Conservation (phyloP, 2,797 vertebrate genomes). For the Aeoliscus strigatus region DNA sequence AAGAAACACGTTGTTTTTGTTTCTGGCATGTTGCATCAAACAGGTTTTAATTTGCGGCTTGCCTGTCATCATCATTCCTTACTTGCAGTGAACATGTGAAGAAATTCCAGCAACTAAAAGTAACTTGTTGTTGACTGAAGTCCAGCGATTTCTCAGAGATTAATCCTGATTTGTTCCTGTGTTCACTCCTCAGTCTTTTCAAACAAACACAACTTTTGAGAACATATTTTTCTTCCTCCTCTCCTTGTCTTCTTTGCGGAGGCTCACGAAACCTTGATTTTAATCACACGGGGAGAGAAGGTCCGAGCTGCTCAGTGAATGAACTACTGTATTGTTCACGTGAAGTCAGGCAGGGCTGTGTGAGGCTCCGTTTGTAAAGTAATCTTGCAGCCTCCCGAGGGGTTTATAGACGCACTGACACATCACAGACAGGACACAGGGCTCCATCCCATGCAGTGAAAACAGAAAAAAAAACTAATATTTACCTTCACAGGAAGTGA, state of each 20-base stretch:
- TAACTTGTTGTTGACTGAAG: no score
- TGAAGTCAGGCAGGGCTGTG: constrained; percentile 45
- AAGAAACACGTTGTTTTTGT: no score
- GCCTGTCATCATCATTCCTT: no score
- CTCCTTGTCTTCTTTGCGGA: constrained; percentile 27
- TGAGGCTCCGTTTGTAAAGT: constrained; percentile 48
- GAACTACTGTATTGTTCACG: constrained; percentile 64
- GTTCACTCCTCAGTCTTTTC: no score
- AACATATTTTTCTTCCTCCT: constrained; percentile 22
- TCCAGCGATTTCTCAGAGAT: no score
- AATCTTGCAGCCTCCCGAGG: constrained; percentile 33
- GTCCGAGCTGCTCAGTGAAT: constrained; percentile 42
- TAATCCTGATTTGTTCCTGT: no score
- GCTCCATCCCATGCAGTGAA: constrained; percentile 22
- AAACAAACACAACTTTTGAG: no score
- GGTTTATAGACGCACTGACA: constrained; percentile 38
- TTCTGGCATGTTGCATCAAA: no score
- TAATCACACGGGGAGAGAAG: constrained; percentile 38
- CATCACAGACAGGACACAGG: constrained; percentile 32
- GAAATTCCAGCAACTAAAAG: no score
- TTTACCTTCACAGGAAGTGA: constrained; percentile 48
- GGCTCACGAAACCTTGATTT: constrained; percentile 59
- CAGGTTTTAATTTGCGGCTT: no score
- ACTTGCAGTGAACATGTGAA: no score
- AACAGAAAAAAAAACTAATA: constrained; percentile 33